Conservation (phyloP, 1,140 invertebrate genomes). For the Tetramorium alpestre region DNA sequence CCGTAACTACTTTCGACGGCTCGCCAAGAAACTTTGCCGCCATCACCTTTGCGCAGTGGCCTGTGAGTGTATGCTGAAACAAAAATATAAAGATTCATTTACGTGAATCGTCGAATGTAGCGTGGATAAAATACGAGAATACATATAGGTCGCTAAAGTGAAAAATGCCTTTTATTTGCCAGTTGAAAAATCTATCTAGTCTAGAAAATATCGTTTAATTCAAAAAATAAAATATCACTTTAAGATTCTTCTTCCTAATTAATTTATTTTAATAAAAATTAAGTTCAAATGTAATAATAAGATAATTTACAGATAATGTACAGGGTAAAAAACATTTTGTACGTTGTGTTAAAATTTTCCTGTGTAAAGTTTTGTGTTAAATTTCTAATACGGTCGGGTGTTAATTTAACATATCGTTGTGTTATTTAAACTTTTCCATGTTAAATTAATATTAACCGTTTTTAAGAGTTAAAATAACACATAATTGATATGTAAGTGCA, state of each 20-base stretch:
- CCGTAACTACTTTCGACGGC: slow-evolving; percentile 95
- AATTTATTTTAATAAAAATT: background rate
- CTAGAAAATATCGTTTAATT: background rate
- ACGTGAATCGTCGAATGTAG: background rate
- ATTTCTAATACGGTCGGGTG: too few species aligned
- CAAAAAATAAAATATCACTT: background rate
- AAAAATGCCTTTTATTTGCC: background rate
- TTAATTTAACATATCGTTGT: too few species aligned
- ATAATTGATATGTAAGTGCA: too few species aligned
- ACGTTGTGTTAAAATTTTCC: too few species aligned
- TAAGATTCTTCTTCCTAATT: background rate
- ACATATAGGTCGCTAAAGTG: background rate
- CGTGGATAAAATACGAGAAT: background rate
- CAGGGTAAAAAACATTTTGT: too few species aligned
- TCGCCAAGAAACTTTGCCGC: slow-evolving; percentile 97
- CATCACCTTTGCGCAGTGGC: slow-evolving; percentile 98
- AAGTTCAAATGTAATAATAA: background rate
- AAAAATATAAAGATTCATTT: slow-evolving; percentile 76
- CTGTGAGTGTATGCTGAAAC: slow-evolving; percentile 97
- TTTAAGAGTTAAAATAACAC: too few species aligned
- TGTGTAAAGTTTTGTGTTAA: too few species aligned
- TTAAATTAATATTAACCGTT: too few species aligned
- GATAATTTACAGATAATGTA: background rate
- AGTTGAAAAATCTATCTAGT: background rate
- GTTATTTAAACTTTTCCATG: too few species aligned